phyloP scores from a whole-genome alignment of 2,113 vertebrate genomes.

The Neolamprologus cancellatus region DNA sequence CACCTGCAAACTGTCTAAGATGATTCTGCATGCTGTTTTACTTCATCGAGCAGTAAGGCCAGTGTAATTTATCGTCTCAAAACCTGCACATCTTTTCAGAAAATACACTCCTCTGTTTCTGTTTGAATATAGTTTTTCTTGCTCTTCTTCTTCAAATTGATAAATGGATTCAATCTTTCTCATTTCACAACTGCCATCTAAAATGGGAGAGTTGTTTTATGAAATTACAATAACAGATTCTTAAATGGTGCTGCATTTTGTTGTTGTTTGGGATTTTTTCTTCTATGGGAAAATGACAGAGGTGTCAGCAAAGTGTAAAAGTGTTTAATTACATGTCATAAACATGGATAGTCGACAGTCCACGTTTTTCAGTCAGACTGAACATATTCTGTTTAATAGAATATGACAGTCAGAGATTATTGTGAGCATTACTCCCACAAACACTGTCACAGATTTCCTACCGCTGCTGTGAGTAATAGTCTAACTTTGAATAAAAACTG shows the following conservation, averaged over 20 bases:
- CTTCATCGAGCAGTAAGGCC: neutral
- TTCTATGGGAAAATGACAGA: neutral
- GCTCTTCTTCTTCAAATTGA: neutral
- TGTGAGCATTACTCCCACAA: neutral
- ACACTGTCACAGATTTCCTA: neutral
- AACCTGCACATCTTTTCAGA: neutral
- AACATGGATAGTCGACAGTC: neutral
- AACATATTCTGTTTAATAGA: conserved; percentile 8
- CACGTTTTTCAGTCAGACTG: neutral
- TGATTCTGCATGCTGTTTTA: neutral
- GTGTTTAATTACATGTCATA: neutral
- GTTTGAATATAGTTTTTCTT: neutral
- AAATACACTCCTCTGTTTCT: neutral
- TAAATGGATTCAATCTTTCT: neutral
- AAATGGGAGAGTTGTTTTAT: neutral
- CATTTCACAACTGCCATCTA: neutral
- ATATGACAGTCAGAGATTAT: conserved; percentile 14
- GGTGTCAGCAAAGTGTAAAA: neutral
- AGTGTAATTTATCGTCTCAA: neutral
- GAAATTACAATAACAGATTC: conserved; percentile 2
- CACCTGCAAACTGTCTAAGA: neutral
- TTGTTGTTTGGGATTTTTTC: rapidly evolving
- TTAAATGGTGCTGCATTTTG: neutral
- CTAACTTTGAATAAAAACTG: neutral
- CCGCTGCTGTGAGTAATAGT: neutral